These are phyloP conservation scores for Chymomyza fuscimana DNA, from an alignment of 2,888 invertebrate species.

Conservation along the genomic window DNA sequence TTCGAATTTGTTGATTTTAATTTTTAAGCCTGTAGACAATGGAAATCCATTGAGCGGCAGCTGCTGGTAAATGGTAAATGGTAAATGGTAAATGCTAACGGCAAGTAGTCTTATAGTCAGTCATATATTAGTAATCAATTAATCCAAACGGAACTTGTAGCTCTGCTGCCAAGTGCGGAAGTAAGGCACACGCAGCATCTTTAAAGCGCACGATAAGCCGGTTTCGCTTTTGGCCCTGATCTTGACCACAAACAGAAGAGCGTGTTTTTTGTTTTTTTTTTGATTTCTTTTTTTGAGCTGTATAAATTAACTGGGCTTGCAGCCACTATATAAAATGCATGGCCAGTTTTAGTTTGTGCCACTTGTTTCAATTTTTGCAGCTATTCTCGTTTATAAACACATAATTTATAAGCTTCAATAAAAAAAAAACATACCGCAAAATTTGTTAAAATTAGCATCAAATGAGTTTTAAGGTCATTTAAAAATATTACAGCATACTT, in stretches of 20 bases:
- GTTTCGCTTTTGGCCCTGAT: slow-evolving; percentile 65
- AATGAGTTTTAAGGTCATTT: neutral
- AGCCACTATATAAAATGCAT: slow-evolving; percentile 1
- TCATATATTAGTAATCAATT: slow-evolving; percentile 60
- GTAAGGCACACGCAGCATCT: slow-evolving; percentile 47
- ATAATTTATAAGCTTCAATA: slow-evolving; percentile 2
- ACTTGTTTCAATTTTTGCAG: neutral
- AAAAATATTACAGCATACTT: slow-evolving; percentile 18
- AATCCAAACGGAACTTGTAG: slow-evolving; percentile 57
- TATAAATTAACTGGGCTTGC: neutral
- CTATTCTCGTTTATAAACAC: neutral
- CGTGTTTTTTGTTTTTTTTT: neutral
- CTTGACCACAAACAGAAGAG: slow-evolving; percentile 64
- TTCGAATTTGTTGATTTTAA: neutral
- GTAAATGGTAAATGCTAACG: neutral
- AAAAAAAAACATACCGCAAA: neutral
- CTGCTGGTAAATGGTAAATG: slow-evolving; percentile 20
- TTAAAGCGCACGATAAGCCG: slow-evolving; percentile 52
- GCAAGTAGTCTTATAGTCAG: slow-evolving; percentile 5
- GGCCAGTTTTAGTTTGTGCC: neutral
- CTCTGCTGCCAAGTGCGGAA: slow-evolving; percentile 50
- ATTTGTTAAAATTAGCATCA: neutral
- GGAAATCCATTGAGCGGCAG: slow-evolving; percentile 21
- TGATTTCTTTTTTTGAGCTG: neutral
- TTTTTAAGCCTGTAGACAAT: neutral